Evolutionary conservation across 30 jellyfish, hydroid and myxozoan species (phyloP).

Genomic region (Chrysaora quinquecirrha): DNA sequence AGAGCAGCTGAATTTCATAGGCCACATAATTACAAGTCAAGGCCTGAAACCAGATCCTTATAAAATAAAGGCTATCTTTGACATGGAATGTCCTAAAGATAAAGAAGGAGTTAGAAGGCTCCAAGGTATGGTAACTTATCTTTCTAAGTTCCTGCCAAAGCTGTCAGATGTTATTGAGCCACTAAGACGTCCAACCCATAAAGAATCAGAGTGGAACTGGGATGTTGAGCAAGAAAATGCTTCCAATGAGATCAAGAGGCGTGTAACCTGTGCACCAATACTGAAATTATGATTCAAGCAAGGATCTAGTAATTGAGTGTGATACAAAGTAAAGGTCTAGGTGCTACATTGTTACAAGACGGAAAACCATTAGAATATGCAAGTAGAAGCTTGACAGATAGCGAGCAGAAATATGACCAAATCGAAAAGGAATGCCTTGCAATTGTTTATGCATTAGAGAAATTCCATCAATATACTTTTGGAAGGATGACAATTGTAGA

Average conservation of each 20-base stretch:
- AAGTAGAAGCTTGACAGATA: constrained; percentile 11
- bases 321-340: constrained; percentile 36
- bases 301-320: constrained; percentile 34
- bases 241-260: constrained; percentile 24
- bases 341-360: constrained; percentile 46
- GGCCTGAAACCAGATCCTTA: constrained; percentile 38
- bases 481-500: constrained; percentile 8
- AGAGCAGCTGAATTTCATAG: constrained; percentile 27
- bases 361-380: constrained; percentile 34
- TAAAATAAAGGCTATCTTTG: constrained; percentile 28
- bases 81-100: constrained; percentile 31
- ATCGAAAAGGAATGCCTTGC: constrained; percentile 40
- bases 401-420: constrained; percentile 39
- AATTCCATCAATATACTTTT: constrained; percentile 22
- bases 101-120: constrained; percentile 20
- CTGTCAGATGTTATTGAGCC: constrained; percentile 25
- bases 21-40: constrained; percentile 3
- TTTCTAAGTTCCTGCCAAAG: constrained; percentile 56
- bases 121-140: constrained; percentile 43
- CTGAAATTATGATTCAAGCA: constrained; percentile 30
- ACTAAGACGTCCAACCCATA: constrained; percentile 18
- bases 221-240: constrained; percentile 32
- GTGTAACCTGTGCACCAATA: constrained; percentile 29
- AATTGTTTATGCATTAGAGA: constrained; percentile 23
- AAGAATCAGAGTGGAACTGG: constrained; percentile 25